Base-by-base conservation (phyloP, 2,888 invertebrate genomes). In the Agriopis leucophaearia region DNA sequence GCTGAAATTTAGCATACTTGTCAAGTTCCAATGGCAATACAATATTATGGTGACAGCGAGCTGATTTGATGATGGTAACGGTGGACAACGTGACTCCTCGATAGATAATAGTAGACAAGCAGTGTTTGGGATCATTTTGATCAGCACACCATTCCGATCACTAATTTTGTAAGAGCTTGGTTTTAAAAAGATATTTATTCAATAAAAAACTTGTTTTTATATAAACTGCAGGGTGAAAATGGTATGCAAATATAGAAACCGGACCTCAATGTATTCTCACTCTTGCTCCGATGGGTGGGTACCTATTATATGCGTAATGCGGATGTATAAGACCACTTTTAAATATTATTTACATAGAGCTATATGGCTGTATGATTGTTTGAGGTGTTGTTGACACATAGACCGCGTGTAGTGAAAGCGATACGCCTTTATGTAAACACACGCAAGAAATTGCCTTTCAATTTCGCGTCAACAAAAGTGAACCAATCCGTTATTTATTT, bases 321-420 rank as follows among this genome's bases (percentile, higher is more conserved):
- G 74, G 74, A 75, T 72, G 69, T 73, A n/a, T n/a, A 16, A 55
- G 64, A 70, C 63, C 55, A 42, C 45, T 68, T 50, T 60, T 66
- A 59, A 60, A 61, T 44, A 58, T 54, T 62, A 65, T 69, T 65
- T 62, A 59, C 65, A 62, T 65, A 59, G 38, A 52, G 50, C 65
- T 63, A 36, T 42, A 50, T 27, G 16, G 36, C 12, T 27, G 13
- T 18, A 10, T 38, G 69, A 67, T 67, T 69, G 69, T 71, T 70
- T 65, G 71, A 63, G 47, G 50, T 71, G 57, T 69, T 73, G 69
- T 69, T 70, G 59, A 71, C 62, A 69, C 57, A 56, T 44, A 48
- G 50, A 52, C 40, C 65, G 59, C 67, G 61, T 60, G 64, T 60
- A 57, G 71, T 69, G 73, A 74, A 74, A 74, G 71, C 62, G 70